Evolutionary conservation across 2,888 invertebrate genomes (phyloP), one percentile per base, ranked within the genome.

Genomic region (Odontothrips loti): DNA sequence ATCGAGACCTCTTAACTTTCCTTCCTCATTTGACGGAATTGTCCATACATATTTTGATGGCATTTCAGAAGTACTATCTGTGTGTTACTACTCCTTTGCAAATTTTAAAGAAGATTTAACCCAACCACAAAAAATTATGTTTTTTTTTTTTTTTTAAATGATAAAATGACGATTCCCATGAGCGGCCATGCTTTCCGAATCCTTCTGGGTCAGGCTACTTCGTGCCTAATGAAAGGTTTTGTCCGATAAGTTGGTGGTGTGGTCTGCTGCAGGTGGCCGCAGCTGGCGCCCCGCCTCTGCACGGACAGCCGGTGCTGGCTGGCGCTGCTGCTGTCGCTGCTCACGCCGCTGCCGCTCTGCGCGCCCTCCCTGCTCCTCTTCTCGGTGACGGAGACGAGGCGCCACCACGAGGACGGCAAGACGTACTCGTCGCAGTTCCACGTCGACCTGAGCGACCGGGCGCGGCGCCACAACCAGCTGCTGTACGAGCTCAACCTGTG

Each of bases 291-390:
- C 86, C 90, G 92, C 29, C 89, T 94, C 85, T 96, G 95, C 86
- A 92, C 94, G 47, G 92, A 95, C 85, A 88, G 91, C 48, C 91
- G 95, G 82, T 96, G 96, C 86, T 92, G 92, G 81, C 88, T 91
- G 78, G 94, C 95, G 17, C 94, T 97, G 82, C 86, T 92, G 34
- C 89, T 92, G 84, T 94, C 95, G 83, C 95, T 95, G 86, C 85
- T 95, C 81, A 89, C 93, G 20, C 94, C 96, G 4, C 91, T 95
- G 0, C 88, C 96, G 81, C 91, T 96, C 29, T 96, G 96, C 87
- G 91, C 94, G 82, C 97, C 97, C 0, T 94, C 95, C 80, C 95
- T 93, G 86, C 90, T 96, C 87, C 92, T 91, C 34, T 93, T 93
- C 85, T 89, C 90, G 88, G 80, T 90, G 88, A 83, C 88, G 88